phyloP scores from a whole-genome alignment of 2,797 vertebrate species.

The Argentina silus region DNA sequence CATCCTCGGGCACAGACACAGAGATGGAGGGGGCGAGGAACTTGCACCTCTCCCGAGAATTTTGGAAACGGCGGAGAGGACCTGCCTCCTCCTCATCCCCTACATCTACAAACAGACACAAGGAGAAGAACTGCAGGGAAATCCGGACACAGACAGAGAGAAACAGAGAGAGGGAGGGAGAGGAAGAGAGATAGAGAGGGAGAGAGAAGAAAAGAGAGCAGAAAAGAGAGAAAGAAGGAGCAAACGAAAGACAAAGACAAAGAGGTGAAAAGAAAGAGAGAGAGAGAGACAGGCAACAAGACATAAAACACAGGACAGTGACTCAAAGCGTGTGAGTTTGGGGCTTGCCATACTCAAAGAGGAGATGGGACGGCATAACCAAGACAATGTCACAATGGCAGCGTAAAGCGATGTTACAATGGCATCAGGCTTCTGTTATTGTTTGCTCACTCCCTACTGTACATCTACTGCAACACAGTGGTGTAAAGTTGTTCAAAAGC shows the following conservation, averaged over 20 bases:
- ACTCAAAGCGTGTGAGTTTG: conserved; percentile 21
- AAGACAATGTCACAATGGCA: conserved; percentile 3
- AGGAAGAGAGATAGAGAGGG: neutral
- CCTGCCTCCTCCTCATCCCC: conserved; percentile 93
- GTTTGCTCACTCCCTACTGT: neutral
- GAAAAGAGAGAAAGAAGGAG: neutral
- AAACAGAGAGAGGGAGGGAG: conserved; percentile 35
- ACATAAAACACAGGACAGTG: conserved; percentile 20
- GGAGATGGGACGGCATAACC: conserved; percentile 34
- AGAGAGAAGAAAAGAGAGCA: conserved; percentile 21
- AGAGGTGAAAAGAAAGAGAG: neutral
- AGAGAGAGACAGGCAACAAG: neutral
- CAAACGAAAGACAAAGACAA: neutral
- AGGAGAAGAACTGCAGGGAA: conserved; percentile 89
- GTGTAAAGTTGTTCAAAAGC: conserved; percentile 1
- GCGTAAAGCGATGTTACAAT: neutral
- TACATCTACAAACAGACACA: conserved; percentile 95
- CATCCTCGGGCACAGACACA: conserved; percentile 93
- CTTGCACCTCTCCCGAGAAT: conserved; percentile 87
- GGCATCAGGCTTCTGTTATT: neutral
- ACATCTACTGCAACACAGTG: neutral
- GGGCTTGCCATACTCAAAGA: conserved; percentile 39
- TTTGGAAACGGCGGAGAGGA: conserved; percentile 85
- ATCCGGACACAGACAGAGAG: conserved; percentile 80
- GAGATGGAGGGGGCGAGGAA: conserved; percentile 93